Percentiles rank a stretch among this genome's conserved stretches.
Conservation (phyloP, 2,888 invertebrate species). For the Drosophila cyrtoloma region DNA sequence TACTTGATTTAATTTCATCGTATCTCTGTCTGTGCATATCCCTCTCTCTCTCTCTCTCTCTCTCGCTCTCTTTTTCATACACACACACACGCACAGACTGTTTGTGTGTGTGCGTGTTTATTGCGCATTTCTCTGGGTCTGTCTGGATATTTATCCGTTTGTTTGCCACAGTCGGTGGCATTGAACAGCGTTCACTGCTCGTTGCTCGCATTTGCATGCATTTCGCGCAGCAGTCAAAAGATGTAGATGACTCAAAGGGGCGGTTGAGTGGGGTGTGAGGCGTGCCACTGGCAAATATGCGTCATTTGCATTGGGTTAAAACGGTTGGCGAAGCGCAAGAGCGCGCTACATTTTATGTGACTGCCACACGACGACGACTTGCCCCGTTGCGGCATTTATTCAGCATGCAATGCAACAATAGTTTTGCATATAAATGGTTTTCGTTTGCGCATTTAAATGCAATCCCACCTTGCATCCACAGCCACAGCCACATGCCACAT, state of each 20-base stretch:
- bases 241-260: conserved; percentile 43
- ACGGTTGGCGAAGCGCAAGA: conserved; percentile 59
- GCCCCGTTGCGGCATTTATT: conserved; percentile 69
- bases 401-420: conserved; percentile 82
- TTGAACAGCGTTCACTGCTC: conserved; percentile 63
- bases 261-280: neutral
- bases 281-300: conserved; percentile 67
- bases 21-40: conserved; percentile 34
- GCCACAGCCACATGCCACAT: conserved; percentile 11
- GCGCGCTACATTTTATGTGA: conserved; percentile 55
- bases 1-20: conserved; percentile 77
- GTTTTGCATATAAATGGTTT: conserved; percentile 84
- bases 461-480: conserved; percentile 42
- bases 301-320: conserved; percentile 83
- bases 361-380: conserved; percentile 33
- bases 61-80: neutral
- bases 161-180: conserved; percentile 68
- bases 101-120: conserved; percentile 64
- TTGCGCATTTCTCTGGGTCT: conserved; percentile 72
- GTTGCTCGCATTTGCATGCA: conserved; percentile 75
- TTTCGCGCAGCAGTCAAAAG: conserved; percentile 75
- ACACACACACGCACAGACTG: neutral
- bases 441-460: conserved; percentile 83
- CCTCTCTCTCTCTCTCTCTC: conserved; percentile 14
- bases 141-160: conserved; percentile 77